Base-by-base conservation (phyloP, 2,113 vertebrate species). In the Bujurquina vittata region DNA sequence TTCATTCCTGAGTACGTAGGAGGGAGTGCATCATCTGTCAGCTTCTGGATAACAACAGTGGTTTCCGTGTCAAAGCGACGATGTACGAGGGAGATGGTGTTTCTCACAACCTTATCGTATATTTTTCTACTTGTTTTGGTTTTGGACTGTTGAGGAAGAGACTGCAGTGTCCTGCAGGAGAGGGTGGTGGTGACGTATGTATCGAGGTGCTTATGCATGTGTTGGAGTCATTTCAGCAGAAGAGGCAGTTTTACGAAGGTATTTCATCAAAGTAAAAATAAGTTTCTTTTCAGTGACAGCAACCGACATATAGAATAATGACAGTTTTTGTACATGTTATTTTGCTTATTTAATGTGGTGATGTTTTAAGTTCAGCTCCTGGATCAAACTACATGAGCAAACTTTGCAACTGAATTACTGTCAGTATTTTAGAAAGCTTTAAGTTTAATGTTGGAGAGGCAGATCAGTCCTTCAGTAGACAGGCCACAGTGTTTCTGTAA, bases 181-280 rank as follows among this genome's bases (percentile, higher is more conserved):
- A 65, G 72, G 79, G 67, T 73, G 77, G 78, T 54, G 85, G 87
- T 73, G 46, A 43, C 18, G 37, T 84, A 86, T 80, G 31, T 23
- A 46, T 60, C 8, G 61, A 62, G 90, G 77, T 77, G 84, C 77
- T 81, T 75, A 15, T 79, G 84, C 85, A 37, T 29, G 22, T 83
- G 40, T 92, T 90, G 77, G 81, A 88, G 90, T 86, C 11, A 49
- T 91, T 93, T 94, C 49, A 67, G 83, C 61, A 77, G 83, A 88
- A 80, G 55, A 77, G 90, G 90, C 91, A 91, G 90, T 81, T 93
- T 90, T 89, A 86, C 87, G 77, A 94, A 93, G 91, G 94, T 95
- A 78, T 91, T 96, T 94, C 93, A 95, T 94, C 94, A 95, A 95
- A 94, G 94, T 95, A 65, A 87, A 80, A 85, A 84, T 23, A 86